Evolutionary conservation across 2,888 invertebrate species (phyloP).

Genomic region (Spisula solida): DNA sequence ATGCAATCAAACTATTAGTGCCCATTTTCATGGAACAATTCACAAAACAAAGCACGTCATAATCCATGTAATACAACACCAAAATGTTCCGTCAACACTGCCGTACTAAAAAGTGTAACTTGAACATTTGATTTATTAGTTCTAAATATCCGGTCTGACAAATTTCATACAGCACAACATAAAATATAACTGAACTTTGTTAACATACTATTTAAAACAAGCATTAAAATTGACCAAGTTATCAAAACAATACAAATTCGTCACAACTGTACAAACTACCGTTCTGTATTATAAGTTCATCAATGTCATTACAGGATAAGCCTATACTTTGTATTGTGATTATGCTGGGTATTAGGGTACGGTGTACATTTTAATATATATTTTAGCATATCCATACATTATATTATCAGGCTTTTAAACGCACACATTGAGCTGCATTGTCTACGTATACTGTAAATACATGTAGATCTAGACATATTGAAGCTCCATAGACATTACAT

Average conservation of each 20-base stretch:
- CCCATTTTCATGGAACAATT: neutral
- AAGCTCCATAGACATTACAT: no score
- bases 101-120: neutral
- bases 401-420: no score
- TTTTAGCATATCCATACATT: no score
- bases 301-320: neutral
- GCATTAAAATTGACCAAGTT: constrained; percentile 3
- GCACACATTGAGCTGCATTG: no score
- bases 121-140: neutral
- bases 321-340: constrained; percentile 6
- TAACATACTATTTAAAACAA: neutral
- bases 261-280: neutral
- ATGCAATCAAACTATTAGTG: neutral
- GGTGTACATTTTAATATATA: no score
- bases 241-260: constrained; percentile 2
- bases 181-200: neutral
- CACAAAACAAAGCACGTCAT: neutral
- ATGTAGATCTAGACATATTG: no score
- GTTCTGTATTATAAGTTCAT: neutral
- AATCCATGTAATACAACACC: neutral
- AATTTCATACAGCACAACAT: neutral
- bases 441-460: no score
- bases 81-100: neutral
- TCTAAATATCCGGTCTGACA: neutral
- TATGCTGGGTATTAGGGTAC: neutral